Percentiles rank a stretch among this genome's conserved stretches.
phyloP scores from a whole-genome alignment of 2,888 invertebrate species.

The Keiferia lycopersicella region DNA sequence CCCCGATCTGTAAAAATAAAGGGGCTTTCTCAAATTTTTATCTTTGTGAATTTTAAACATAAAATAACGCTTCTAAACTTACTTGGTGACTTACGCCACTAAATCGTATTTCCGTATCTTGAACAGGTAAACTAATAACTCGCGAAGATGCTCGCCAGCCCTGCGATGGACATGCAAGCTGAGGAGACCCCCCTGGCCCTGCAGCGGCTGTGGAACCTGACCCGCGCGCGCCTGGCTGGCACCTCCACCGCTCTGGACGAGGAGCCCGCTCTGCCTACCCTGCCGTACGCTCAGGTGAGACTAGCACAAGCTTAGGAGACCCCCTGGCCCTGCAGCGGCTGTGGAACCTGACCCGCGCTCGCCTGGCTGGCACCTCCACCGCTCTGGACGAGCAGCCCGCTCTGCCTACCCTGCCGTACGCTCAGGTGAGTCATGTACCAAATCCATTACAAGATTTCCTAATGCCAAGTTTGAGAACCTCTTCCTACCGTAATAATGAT shows the following conservation, averaged over 20 bases:
- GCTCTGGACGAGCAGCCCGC: conserved; percentile 65
- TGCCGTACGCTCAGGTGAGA: conserved; percentile 71
- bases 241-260: conserved; percentile 69
- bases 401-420: conserved; percentile 65
- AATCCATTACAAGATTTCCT: too few relatives aligned
- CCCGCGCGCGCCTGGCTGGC: conserved; percentile 73
- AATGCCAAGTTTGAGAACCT: too few relatives aligned
- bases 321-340: conserved; percentile 75
- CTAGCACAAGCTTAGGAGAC: conserved; percentile 61
- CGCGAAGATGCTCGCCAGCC: conserved; percentile 68
- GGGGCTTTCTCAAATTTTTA: too few relatives aligned
- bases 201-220: conserved; percentile 76
- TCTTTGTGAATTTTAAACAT: neutral
- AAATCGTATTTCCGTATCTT: neutral
- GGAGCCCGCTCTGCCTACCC: conserved; percentile 63
- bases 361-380: conserved; percentile 72
- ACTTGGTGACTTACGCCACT: neutral
- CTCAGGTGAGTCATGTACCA: conserved; percentile 58
- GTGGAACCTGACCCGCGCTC: conserved; percentile 76
- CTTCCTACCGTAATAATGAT: too few relatives aligned
- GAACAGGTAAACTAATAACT: conserved; percentile 18
- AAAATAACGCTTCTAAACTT: neutral
- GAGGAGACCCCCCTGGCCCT: conserved; percentile 77
- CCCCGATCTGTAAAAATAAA: neutral
- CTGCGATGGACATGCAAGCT: conserved; percentile 80